These are phyloP conservation scores for Istiophorus platypterus DNA, from an alignment of 2,113 vertebrate genomes.

Conservation along the genomic window DNA sequence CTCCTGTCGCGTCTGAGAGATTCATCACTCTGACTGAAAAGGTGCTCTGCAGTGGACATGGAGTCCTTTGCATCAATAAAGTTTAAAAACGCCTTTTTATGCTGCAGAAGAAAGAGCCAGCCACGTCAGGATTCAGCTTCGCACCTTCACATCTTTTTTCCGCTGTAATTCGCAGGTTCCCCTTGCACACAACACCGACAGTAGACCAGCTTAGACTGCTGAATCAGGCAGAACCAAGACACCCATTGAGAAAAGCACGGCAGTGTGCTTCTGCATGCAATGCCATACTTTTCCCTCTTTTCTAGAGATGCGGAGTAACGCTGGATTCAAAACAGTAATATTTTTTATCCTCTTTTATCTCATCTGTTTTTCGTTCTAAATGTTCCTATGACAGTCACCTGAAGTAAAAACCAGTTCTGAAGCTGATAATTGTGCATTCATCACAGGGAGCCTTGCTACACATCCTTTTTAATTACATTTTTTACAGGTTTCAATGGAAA, in stretches of 20 bases:
- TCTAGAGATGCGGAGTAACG: slow-evolving; percentile 31
- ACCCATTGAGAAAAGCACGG: slow-evolving; percentile 59
- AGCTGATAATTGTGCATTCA: slow-evolving; percentile 71
- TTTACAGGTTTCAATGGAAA: slow-evolving; percentile 74
- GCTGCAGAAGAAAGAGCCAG: slow-evolving; percentile 10
- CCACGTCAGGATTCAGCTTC: slow-evolving; percentile 23
- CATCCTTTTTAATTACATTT: slow-evolving; percentile 73
- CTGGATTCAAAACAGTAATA: slow-evolving; percentile 45
- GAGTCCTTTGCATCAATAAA: neutral
- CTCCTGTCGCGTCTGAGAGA: slow-evolving; percentile 52
- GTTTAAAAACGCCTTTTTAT: slow-evolving; percentile 8
- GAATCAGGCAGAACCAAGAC: slow-evolving; percentile 69
- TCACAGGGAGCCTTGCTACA: slow-evolving; percentile 57
- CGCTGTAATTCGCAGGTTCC: slow-evolving; percentile 49
- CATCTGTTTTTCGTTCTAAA: slow-evolving; percentile 53
- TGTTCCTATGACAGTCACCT: slow-evolving; percentile 33
- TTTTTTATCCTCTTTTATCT: slow-evolving; percentile 37
- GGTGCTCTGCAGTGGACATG: neutral
- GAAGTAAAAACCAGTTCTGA: slow-evolving; percentile 57
- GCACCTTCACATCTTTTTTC: slow-evolving; percentile 52
- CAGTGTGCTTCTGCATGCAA: slow-evolving; percentile 35
- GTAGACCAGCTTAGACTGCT: slow-evolving; percentile 59
- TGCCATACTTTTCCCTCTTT: slow-evolving; percentile 19
- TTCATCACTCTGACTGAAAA: slow-evolving; percentile 30
- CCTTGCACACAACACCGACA: slow-evolving; percentile 46